phyloP scores from a whole-genome alignment of 2,888 invertebrate species.

The Boloria selene region DNA sequence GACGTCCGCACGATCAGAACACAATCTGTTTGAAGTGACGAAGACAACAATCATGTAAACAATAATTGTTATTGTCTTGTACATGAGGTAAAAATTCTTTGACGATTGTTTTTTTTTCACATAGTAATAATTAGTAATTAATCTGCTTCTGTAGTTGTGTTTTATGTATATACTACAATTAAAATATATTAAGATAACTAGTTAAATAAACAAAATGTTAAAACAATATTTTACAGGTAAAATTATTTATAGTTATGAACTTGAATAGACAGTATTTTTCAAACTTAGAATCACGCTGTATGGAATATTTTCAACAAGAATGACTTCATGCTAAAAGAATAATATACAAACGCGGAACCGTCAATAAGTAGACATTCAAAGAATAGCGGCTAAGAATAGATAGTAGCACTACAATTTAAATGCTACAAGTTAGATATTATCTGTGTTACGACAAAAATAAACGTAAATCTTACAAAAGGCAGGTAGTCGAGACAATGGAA shows the following conservation, averaged over 20 bases:
- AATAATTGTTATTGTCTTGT: constrained; percentile 64
- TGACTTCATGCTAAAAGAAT: constrained; percentile 72
- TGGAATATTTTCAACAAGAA: constrained; percentile 58
- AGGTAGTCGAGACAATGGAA: too few relatives aligned
- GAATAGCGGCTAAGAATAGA: constrained; percentile 43
- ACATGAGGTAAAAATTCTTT: constrained; percentile 51
- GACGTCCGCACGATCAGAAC: constrained; percentile 53
- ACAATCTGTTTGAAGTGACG: constrained; percentile 58
- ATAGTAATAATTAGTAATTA: background rate
- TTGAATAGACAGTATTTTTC: background rate
- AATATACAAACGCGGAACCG: constrained; percentile 44
- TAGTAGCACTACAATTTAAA: constrained; percentile 6
- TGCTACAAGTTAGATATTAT: constrained; percentile 1
- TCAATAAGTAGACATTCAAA: constrained; percentile 48
- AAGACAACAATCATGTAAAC: constrained; percentile 72
- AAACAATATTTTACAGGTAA: background rate
- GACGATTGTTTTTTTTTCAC: constrained; percentile 8
- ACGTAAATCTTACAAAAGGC: background rate
- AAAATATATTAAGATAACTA: background rate
- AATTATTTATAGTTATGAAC: background rate
- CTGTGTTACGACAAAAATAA: background rate
- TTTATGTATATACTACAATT: background rate
- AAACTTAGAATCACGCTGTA: constrained; percentile 53
- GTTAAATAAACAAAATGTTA: background rate
- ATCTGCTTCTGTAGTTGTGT: background rate